Evolutionary conservation across 1,140 invertebrate species (phyloP), one percentile per base, ranked within the genome.

Genomic region (Whitmania pigra): DNA sequence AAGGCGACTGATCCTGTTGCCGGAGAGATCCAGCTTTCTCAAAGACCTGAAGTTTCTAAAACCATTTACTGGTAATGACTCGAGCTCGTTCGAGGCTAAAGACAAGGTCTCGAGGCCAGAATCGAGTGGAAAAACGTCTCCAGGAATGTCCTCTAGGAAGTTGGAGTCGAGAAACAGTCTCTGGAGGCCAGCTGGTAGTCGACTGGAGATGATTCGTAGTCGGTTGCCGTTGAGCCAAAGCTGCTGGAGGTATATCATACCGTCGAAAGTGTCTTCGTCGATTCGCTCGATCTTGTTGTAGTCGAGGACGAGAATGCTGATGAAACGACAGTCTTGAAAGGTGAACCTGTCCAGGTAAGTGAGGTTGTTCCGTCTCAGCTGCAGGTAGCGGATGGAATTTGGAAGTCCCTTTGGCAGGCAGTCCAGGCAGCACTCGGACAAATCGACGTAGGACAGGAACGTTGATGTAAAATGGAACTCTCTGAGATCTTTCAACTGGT

Each of bases 231-330:
- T 89, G 13, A 94, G 83, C 79, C 90, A 88, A 20, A 94, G 83
- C 67, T 88, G 84, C 22, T 88, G 82, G 3, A 94, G 84, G 76
- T 88, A 86, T 77, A 92, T 90, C 29, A 92, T 79, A 29, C 90
- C 85, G 0, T 91, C 90, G n/a, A 95, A 81, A 0, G 92, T 90
- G 76, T 93, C 91, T 31, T 92, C 89, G 80, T 94, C 91, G 3
- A 94, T 86, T 0, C 85, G 83, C 55, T 81, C 82, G 36, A 94
- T 85, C 72, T 85, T 83, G 77, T 93, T 94, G 63, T 88, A 85
- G 25, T 89, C 89, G 53, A 94, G 86, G 77, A 91, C 89, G 43
- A 95, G 78, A n/a, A 88, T 85, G 73, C 88, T 88, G 17, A 94
- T 79, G 29, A 93, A 81, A 0, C 89, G 90, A 80, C 92, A 94